Evolutionary conservation across 2,113 vertebrate species (phyloP).

Genomic region (Menura novaehollandiae): DNA sequence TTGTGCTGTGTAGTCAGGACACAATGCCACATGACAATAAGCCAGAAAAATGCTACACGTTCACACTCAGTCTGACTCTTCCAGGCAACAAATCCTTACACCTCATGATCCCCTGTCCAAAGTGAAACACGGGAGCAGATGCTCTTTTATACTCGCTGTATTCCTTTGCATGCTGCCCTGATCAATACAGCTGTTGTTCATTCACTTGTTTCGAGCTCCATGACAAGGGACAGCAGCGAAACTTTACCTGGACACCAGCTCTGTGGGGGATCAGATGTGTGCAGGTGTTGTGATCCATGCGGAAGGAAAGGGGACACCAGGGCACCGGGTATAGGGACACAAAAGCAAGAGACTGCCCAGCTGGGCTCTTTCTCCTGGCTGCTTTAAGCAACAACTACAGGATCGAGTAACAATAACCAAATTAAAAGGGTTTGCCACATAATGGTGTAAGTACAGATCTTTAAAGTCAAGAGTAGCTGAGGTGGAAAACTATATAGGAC

Average conservation of each 20-base stretch:
- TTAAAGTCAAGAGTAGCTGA: background rate
- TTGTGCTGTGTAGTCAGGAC: background rate
- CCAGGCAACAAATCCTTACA: background rate
- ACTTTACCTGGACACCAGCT: conserved; percentile 25
- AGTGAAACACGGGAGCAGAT: background rate
- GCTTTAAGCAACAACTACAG: background rate
- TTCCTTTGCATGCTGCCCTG: background rate
- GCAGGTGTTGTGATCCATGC: background rate
- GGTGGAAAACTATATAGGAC: background rate
- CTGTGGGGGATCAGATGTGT: background rate
- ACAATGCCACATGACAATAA: background rate
- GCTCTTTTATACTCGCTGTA: background rate
- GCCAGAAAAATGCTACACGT: background rate
- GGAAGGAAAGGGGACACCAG: conserved; percentile 32
- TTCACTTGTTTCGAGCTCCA: background rate
- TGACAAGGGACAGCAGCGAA: background rate
- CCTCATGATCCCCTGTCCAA: background rate
- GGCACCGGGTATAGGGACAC: background rate
- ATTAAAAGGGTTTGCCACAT: background rate
- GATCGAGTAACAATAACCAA: background rate
- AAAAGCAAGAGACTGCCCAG: background rate
- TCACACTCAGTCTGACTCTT: background rate
- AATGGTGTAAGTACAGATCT: background rate
- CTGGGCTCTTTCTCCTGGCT: background rate
- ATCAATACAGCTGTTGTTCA: background rate